A percentile compares a stretch with the other conserved stretches of the same genome.
These are phyloP conservation scores for Drosophila fuyamai DNA, from an alignment of 1,140 invertebrate species.

Conservation along the genomic window DNA sequence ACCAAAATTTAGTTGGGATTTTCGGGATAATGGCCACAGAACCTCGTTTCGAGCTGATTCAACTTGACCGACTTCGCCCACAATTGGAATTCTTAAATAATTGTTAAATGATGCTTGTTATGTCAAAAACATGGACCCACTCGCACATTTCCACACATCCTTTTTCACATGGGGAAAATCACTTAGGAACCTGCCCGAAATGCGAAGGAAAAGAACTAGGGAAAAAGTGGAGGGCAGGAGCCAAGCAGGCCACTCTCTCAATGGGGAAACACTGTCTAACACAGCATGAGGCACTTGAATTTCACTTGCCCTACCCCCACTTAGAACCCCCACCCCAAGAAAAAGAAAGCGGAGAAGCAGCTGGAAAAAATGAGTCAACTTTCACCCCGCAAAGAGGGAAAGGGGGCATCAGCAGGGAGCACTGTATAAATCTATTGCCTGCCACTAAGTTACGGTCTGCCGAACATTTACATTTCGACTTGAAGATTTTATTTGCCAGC, in stretches of 20 bases:
- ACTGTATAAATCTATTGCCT: constrained; percentile 76
- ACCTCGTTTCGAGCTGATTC: constrained; percentile 37
- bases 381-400: constrained; percentile 55
- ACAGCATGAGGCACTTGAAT: constrained; percentile 77
- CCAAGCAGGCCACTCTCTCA: constrained; percentile 52
- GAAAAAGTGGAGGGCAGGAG: constrained; percentile 23
- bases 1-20: constrained; percentile 16
- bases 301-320: constrained; percentile 75
- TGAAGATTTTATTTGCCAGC: constrained; percentile 51
- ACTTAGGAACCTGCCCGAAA: constrained; percentile 59
- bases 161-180: constrained; percentile 52
- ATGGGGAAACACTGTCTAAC: constrained; percentile 75
- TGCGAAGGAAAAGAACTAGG: constrained; percentile 7
- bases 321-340: constrained; percentile 18
- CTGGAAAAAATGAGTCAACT: constrained; percentile 72
- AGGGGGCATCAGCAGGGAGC: constrained; percentile 38
- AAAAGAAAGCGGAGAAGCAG: constrained; percentile 23
- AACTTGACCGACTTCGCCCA: constrained; percentile 53
- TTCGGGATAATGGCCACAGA: constrained; percentile 14
- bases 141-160: constrained; percentile 13
- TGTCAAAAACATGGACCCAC: constrained; percentile 73
- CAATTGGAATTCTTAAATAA: constrained; percentile 75
- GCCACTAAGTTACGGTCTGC: constrained; percentile 83
- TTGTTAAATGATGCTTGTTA: constrained; percentile 83
- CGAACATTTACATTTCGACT: constrained; percentile 81